Percentiles rank a stretch among this genome's conserved stretches.
phyloP scores from a whole-genome alignment of 2,797 vertebrate species.

The Mus minutoides region DNA sequence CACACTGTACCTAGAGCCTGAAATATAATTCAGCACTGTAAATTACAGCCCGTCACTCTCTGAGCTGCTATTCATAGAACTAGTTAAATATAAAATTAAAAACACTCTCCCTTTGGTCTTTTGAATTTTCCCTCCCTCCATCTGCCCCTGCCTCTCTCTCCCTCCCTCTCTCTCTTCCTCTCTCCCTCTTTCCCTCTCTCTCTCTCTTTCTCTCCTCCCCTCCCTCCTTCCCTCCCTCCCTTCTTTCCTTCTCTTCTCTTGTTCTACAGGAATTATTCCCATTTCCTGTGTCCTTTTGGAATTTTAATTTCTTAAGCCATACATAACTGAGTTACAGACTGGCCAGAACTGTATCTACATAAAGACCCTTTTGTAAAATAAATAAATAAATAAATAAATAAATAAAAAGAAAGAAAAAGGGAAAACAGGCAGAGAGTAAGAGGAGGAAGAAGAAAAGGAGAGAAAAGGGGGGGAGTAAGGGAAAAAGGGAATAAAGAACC shows the following conservation, averaged over 20 bases:
- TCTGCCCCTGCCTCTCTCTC: background rate
- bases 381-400: background rate
- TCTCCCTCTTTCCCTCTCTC: fast-evolving
- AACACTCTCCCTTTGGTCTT: background rate
- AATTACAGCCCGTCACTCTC: constrained; percentile 35
- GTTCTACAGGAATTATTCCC: constrained; percentile 17
- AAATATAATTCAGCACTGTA: constrained; percentile 51
- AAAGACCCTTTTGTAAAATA: background rate
- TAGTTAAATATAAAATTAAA: constrained; percentile 49
- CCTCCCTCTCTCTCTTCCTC: fast-evolving
- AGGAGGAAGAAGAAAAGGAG: background rate
- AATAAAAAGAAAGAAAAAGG: background rate
- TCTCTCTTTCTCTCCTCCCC: fast-evolving
- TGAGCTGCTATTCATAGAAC: constrained; percentile 47
- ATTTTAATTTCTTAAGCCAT: constrained; percentile 76
- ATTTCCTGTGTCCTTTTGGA: constrained; percentile 73
- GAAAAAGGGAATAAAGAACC: background rate
- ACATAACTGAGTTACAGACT: background rate
- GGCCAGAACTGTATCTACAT: background rate
- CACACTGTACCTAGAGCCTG: constrained; percentile 28
- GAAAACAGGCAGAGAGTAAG: background rate
- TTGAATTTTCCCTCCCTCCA: background rate
- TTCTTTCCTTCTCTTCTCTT: background rate
- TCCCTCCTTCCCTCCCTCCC: too few species aligned
- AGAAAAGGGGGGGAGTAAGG: background rate